Percentiles rank a stretch among this genome's conserved stretches.
These are phyloP conservation scores for Actenoides lindsayi DNA, from an alignment of 2,113 vertebrate genomes.

Conservation along the genomic window DNA sequence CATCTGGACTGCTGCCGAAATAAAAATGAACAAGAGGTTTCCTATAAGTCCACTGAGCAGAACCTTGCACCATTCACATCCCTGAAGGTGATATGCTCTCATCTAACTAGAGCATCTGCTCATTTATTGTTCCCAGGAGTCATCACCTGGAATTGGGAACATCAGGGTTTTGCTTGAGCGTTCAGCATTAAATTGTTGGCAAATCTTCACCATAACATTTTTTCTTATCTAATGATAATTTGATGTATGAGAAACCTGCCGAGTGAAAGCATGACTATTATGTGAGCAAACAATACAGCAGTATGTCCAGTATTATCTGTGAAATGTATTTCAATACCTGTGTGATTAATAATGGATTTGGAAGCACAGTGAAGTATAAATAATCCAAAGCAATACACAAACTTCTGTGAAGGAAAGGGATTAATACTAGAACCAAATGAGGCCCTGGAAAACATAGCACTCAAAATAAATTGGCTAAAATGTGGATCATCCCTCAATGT, in stretches of 20 bases:
- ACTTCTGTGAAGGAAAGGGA: conserved; percentile 42
- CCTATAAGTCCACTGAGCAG: conserved; percentile 51
- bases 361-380: conserved; percentile 59
- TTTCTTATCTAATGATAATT: conserved; percentile 72
- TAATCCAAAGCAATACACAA: conserved; percentile 60
- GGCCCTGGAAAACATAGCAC: conserved; percentile 9
- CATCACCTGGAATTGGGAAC: conserved; percentile 64
- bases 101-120: conserved; percentile 65
- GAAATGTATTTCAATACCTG: conserved; percentile 70
- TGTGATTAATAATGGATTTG: conserved; percentile 67
- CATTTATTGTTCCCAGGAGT: conserved; percentile 64
- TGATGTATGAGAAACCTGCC: conserved; percentile 65
- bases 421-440: background rate
- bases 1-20: conserved; percentile 41
- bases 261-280: conserved; percentile 51
- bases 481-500: background rate
- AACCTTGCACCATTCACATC: conserved; percentile 46
- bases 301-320: conserved; percentile 65
- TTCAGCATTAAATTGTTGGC: conserved; percentile 63
- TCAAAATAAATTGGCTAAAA: conserved; percentile 43
- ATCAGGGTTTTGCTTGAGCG: conserved; percentile 24
- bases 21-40: conserved; percentile 55
- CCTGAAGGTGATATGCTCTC: conserved; percentile 62
- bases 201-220: conserved; percentile 28
- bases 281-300: conserved; percentile 55